Percentiles rank a stretch among this genome's conserved stretches.
phyloP scores from a whole-genome alignment of 2,888 invertebrate species.

The Polyploca ridens region DNA sequence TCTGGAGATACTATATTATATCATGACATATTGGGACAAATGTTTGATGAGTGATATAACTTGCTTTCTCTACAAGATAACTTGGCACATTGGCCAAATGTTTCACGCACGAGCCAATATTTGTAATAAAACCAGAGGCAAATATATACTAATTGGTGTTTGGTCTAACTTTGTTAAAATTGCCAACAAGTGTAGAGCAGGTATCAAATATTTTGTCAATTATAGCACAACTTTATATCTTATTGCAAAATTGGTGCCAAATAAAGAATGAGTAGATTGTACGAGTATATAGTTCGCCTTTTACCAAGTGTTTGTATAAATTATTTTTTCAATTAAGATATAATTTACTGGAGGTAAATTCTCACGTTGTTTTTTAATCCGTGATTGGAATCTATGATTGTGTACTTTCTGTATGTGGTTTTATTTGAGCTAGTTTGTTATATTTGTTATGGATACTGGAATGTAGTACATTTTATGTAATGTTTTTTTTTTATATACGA shows the following conservation, averaged over 20 bases:
- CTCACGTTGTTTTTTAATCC: not conserved
- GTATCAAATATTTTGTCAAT: not conserved
- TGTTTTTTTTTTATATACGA: too few relatives aligned
- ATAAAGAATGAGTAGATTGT: not conserved
- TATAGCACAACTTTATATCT: not conserved
- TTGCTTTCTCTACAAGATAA: too few relatives aligned
- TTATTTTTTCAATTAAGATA: not conserved
- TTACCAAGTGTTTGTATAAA: not conserved
- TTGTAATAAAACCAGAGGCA: not conserved
- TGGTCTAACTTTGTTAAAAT: not conserved
- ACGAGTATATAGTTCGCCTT: constrained; percentile 2
- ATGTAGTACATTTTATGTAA: not conserved
- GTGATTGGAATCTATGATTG: not conserved
- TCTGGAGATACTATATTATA: not conserved
- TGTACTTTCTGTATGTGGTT: not conserved
- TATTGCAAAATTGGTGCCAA: not conserved
- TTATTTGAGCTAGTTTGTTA: not conserved
- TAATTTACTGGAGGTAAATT: not conserved
- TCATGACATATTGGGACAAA: not conserved
- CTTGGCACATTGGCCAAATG: not conserved
- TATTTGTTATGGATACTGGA: not conserved
- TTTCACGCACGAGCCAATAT: not conserved
- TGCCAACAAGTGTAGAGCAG: not conserved
- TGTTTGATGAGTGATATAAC: not conserved
- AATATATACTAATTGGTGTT: constrained; percentile 6